phyloP scores from a whole-genome alignment of 2,888 invertebrate genomes.

The Drosophila melanosoma region DNA sequence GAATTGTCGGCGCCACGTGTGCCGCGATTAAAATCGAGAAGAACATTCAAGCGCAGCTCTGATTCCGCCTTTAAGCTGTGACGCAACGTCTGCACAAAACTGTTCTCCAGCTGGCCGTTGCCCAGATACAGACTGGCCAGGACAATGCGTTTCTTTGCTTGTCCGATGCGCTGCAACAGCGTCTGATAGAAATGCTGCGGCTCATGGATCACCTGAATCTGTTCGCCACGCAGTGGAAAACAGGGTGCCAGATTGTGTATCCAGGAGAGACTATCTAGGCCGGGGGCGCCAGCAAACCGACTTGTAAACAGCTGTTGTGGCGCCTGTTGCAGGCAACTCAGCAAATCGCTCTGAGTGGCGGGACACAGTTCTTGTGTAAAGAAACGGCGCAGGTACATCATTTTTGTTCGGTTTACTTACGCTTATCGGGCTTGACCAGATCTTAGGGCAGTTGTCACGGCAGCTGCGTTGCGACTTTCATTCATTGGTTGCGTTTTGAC shows the following conservation, averaged over 20 bases:
- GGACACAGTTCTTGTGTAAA: conserved; percentile 82
- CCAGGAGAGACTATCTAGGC: conserved; percentile 87
- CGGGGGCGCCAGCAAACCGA: conserved; percentile 70
- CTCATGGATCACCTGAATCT: conserved; percentile 91
- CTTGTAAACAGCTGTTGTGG: conserved; percentile 65
- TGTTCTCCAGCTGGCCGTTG: conserved; percentile 92
- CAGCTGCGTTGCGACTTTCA: conserved; percentile 35
- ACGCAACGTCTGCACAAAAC: conserved; percentile 90
- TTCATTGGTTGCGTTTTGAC: conserved; percentile 36
- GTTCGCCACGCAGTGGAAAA: conserved; percentile 88
- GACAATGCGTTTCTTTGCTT: conserved; percentile 90
- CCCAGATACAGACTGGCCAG: conserved; percentile 97
- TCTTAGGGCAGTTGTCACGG: conserved; percentile 16
- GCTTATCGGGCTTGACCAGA: conserved; percentile 12
- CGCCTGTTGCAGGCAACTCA: conserved; percentile 72
- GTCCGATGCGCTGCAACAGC: conserved; percentile 88
- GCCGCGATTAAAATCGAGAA: conserved; percentile 95
- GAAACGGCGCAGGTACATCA: conserved; percentile 82
- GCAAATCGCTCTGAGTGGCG: conserved; percentile 73
- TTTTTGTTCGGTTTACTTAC: conserved; percentile 25
- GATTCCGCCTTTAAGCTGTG: conserved; percentile 86
- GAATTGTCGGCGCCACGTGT: conserved; percentile 92
- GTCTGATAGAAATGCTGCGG: conserved; percentile 92
- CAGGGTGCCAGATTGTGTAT: conserved; percentile 88
- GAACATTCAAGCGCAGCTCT: conserved; percentile 88